phyloP scores from a whole-genome alignment of 2,888 invertebrate species.

The Oxytorus armatus region DNA sequence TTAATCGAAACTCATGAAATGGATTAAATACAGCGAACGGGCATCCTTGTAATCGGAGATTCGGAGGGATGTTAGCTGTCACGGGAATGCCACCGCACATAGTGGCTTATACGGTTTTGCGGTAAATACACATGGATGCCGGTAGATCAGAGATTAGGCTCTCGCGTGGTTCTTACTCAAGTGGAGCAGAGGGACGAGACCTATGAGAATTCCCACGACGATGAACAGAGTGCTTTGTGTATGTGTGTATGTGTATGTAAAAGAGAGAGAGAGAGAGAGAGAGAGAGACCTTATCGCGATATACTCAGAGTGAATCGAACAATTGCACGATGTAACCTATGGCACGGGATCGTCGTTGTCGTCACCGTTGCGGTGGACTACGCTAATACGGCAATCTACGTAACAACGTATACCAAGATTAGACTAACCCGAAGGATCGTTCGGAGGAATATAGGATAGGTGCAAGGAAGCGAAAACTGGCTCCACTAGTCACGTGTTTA shows the following conservation, averaged over 20 bases:
- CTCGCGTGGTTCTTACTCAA: slow-evolving; percentile 51
- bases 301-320: slow-evolving; percentile 58
- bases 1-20: slow-evolving; percentile 6
- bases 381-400: slow-evolving; percentile 40
- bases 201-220: slow-evolving; percentile 51
- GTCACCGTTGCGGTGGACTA: slow-evolving; percentile 10
- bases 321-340: slow-evolving; percentile 57
- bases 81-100: slow-evolving; percentile 7
- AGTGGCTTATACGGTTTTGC: slow-evolving; percentile 10
- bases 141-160: slow-evolving; percentile 51
- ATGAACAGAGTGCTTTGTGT: too few relatives aligned
- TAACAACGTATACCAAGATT: slow-evolving; percentile 21
- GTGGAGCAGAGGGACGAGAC: slow-evolving; percentile 46
- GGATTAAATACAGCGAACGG: slow-evolving; percentile 7
- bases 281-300: slow-evolving; percentile 37
- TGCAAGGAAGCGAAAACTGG: slow-evolving; percentile 41
- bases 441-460: slow-evolving; percentile 5
- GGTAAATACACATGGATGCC: neutral
- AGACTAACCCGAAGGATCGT: slow-evolving; percentile 18
- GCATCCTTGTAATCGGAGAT: neutral
- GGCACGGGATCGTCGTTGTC: slow-evolving; percentile 41
- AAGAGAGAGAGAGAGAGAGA: slow-evolving; percentile 1
- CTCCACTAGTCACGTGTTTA: slow-evolving; percentile 46
- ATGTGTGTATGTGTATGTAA: neutral
- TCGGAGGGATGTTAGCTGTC: slow-evolving; percentile 31